Evolutionary conservation across 2,888 invertebrate species (phyloP).

Genomic region (Anticlea derivata): DNA sequence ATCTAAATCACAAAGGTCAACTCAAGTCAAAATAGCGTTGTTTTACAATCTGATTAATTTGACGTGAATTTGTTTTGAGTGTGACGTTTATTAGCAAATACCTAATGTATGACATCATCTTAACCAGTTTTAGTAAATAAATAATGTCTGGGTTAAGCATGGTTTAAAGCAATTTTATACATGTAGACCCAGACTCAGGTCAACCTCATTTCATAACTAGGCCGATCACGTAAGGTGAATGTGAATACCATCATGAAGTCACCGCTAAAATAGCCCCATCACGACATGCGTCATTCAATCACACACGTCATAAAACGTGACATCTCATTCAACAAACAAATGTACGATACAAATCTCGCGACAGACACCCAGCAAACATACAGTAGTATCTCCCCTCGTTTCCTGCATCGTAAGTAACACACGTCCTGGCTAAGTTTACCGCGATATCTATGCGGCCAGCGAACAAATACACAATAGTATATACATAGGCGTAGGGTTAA

Average conservation of each 20-base stretch:
- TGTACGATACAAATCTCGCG: constrained; percentile 68
- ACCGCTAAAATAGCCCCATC: constrained; percentile 35
- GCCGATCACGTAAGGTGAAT: constrained; percentile 10
- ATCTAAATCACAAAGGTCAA: too few relatives aligned
- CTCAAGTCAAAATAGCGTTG: too few relatives aligned
- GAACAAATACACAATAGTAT: constrained; percentile 35
- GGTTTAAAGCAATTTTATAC: too few relatives aligned
- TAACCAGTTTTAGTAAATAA: too few relatives aligned
- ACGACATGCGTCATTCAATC: constrained; percentile 52
- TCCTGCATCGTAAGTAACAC: constrained; percentile 73
- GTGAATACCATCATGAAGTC: constrained; percentile 37
- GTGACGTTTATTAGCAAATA: too few relatives aligned
- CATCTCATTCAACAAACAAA: constrained; percentile 59
- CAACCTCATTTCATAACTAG: too few relatives aligned
- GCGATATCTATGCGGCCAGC: constrained; percentile 43
- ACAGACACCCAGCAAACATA: constrained; percentile 63
- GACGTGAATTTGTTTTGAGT: too few relatives aligned
- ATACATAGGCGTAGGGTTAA: constrained; percentile 48
- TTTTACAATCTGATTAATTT: too few relatives aligned
- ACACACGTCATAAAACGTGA: constrained; percentile 57
- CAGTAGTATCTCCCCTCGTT: constrained; percentile 72
- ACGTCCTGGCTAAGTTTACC: constrained; percentile 62
- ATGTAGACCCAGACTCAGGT: too few relatives aligned
- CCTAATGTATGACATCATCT: too few relatives aligned
- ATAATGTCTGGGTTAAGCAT: too few relatives aligned